Evolutionary conservation across 2,113 vertebrate genomes (phyloP), one percentile per base, ranked within the genome.

Genomic region (Cololabis saira): DNA sequence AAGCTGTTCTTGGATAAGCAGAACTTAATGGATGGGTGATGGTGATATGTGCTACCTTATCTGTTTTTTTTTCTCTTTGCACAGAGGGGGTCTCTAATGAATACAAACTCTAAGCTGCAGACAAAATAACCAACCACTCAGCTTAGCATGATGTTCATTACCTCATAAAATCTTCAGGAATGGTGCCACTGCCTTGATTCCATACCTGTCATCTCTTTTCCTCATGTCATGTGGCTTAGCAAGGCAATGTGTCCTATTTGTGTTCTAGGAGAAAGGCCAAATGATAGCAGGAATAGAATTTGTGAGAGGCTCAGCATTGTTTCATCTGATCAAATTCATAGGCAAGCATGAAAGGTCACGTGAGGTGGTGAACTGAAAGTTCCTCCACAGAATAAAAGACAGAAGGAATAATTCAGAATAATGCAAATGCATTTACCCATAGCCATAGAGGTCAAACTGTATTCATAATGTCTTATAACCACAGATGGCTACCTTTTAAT

Each of bases 401-500:
- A 63, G 61, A 54, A 55, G 53, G 42, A 33, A 75, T 80, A 43
- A 67, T 84, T 88, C 68, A 74, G 48, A 63, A 74, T 71, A 73
- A 81, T 81, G 69, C 73, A 87, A 86, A 64, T 19, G 58, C 54
- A 76, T 76, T 79, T 64, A 54, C 16, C 13, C 14, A n/a, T n/a
- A 42, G 61, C 79, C 70, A 49, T 51, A 65, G 74, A 87, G 77
- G 81, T 89, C 84, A 86, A 82, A 64, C 64, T 56, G 56, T 66
- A 59, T 72, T 75, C 78, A 77, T 83, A 65, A 67, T 81, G 81
- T 68, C 71, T 84, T 61, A 73, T 81, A 80, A 81, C 56, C 82
- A 81, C 84, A 86, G 81, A 71, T 82, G 86, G 80, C 82, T 90
- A 83, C 67, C 61, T 84, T 87, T 86, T 84, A 86, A 82, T 78